These are phyloP conservation scores for Euschistus heros DNA, from an alignment of 1,140 invertebrate genomes.

Conservation along the genomic window DNA sequence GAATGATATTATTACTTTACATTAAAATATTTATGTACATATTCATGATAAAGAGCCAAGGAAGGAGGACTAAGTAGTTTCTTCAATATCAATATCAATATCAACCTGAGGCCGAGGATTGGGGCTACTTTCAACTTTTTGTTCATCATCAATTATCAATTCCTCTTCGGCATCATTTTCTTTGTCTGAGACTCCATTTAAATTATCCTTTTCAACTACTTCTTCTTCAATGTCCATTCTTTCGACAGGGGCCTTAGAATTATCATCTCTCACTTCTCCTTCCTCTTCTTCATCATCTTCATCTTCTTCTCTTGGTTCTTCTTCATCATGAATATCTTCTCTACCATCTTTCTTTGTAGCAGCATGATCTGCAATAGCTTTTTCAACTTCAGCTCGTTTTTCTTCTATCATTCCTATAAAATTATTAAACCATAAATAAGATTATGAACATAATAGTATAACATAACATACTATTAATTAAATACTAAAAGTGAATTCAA, in stretches of 20 bases:
- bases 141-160: not conserved
- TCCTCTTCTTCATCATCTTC: not conserved
- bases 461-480: conserved; percentile 1
- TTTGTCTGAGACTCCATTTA: not conserved
- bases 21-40: too few species aligned
- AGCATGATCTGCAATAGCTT: conserved; percentile 34
- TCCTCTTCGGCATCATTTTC: conserved; percentile 9
- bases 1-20: too few species aligned
- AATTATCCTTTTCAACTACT: not conserved
- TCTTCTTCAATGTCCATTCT: conserved; percentile 18
- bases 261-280: conserved; percentile 27
- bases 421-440: conserved; percentile 20
- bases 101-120: not conserved
- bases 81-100: not conserved
- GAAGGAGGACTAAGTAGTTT: not conserved
- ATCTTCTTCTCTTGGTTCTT: conserved; percentile 31
- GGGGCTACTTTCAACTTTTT: not conserved
- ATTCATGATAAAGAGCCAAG: too few species aligned
- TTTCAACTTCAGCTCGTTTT: conserved; percentile 39
- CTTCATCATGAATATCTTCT: conserved; percentile 27
- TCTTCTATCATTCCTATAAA: conserved; percentile 38
- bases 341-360: not conserved
- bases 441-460: conserved; percentile 3
- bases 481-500: too few species aligned
- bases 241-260: conserved; percentile 20